Percentiles rank a stretch among this genome's conserved stretches.
Evolutionary conservation across 2,797 vertebrate genomes (phyloP).

Genomic region (Xiphophorus birchmanni): DNA sequence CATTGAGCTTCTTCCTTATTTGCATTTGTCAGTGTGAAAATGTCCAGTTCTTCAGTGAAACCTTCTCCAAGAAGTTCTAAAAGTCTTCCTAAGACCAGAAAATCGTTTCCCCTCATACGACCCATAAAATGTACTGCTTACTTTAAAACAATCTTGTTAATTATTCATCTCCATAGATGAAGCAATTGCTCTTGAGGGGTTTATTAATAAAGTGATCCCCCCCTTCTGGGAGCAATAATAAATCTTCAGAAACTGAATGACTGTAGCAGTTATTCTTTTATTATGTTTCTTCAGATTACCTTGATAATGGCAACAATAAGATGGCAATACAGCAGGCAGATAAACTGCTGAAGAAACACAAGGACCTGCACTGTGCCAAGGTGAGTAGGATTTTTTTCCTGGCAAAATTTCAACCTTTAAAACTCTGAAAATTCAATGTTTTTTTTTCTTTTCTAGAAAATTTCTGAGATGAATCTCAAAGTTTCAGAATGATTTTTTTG

Average conservation of each 20-base stretch:
- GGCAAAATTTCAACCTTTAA: no score
- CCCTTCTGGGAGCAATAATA: neutral
- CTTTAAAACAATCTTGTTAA: neutral
- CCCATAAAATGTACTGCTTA: neutral
- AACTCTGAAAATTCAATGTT: no score
- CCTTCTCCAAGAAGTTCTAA: neutral
- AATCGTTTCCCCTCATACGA: neutral
- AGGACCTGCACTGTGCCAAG: constrained; percentile 98
- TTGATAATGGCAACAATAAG: constrained; percentile 99
- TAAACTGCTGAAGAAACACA: constrained; percentile 97
- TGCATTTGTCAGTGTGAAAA: neutral
- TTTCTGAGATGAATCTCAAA: no score
- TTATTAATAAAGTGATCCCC: neutral
- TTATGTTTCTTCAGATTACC: constrained; percentile 87
- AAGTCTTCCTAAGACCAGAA: neutral
- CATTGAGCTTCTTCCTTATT: neutral
- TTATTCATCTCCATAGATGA: neutral
- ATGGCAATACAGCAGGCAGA: constrained; percentile 99
- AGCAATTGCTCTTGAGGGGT: neutral
- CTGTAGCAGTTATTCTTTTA: neutral
- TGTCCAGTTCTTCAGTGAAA: neutral
- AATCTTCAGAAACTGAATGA: neutral
- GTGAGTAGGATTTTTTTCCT: constrained; percentile 67
- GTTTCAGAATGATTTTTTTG: no score
- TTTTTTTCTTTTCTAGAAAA: neutral